Percentiles rank a stretch among this genome's conserved stretches.
phyloP scores from a whole-genome alignment of 1,140 invertebrate genomes.

The Drosophila pseudoobscura region DNA sequence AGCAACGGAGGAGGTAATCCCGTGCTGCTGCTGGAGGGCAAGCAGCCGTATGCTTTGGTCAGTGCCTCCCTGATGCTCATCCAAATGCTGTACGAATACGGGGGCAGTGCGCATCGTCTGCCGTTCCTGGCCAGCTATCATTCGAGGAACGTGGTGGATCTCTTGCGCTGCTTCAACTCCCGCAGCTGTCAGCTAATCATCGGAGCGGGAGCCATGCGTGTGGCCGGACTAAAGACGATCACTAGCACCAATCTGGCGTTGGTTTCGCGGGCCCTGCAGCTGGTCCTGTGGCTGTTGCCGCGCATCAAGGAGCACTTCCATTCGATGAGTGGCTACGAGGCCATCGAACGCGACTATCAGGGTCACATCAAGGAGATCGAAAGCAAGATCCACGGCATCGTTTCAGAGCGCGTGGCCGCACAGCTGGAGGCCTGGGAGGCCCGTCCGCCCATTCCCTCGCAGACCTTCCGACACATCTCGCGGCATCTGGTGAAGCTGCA shows the following conservation, averaged over 20 bases:
- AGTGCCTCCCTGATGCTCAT: constrained; percentile 93
- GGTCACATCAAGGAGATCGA: constrained; percentile 96
- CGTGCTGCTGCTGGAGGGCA: constrained; percentile 89
- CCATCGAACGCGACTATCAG: constrained; percentile 90
- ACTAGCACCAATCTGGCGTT: constrained; percentile 97
- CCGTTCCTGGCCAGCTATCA: constrained; percentile 87
- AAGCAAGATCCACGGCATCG: constrained; percentile 94
- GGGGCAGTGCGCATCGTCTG: constrained; percentile 89
- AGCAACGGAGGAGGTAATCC: constrained; percentile 70
- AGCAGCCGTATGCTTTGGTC: constrained; percentile 93
- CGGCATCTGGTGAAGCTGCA: constrained; percentile 96
- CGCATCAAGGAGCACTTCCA: constrained; percentile 88
- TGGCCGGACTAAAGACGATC: constrained; percentile 98
- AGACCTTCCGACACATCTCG: constrained; percentile 95
- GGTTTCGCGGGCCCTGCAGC: constrained; percentile 93
- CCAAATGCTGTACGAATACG: constrained; percentile 95
- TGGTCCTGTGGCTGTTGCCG: constrained; percentile 91
- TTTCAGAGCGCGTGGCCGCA: constrained; percentile 91
- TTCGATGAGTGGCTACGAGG: constrained; percentile 85
- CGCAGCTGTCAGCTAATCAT: constrained; percentile 96
- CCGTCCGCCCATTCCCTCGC: constrained; percentile 96
- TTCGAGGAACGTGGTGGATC: constrained; percentile 92
- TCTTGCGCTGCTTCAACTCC: constrained; percentile 96
- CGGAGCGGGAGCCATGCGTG: constrained; percentile 96
- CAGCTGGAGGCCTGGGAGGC: constrained; percentile 95